A percentile compares a stretch with the other conserved stretches of the same genome.
These are phyloP conservation scores for Tiliacea citrago DNA, from an alignment of 2,888 invertebrate species.

Conservation along the genomic window DNA sequence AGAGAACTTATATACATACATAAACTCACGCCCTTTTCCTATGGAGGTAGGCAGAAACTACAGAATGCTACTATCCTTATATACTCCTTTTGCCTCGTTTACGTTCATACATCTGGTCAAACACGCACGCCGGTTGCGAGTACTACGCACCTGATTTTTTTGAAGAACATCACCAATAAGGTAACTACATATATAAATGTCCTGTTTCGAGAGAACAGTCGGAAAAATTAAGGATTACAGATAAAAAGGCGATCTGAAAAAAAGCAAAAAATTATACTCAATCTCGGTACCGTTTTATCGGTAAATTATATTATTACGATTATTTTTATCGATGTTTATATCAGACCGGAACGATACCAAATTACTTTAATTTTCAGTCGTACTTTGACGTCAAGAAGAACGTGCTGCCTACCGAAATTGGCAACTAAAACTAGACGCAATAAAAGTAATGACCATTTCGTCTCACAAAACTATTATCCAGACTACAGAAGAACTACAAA, in stretches of 20 bases:
- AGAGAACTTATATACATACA: conserved; percentile 9
- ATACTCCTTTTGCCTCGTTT: too few species aligned
- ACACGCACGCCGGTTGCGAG: too few species aligned
- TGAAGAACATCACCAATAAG: too few species aligned
- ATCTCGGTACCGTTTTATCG: conserved; percentile 14
- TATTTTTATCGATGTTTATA: neutral
- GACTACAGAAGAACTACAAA: conserved; percentile 29
- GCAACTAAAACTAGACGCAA: too few species aligned
- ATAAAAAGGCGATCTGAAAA: neutral
- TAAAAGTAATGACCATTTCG: neutral
- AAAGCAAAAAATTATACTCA: neutral
- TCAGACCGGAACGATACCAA: neutral
- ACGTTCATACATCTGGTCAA: too few species aligned
- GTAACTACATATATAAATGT: too few species aligned
- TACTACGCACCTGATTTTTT: too few species aligned
- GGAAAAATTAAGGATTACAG: neutral
- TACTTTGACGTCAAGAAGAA: neutral
- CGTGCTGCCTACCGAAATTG: too few species aligned
- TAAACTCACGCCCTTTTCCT: too few species aligned
- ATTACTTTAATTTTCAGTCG: neutral
- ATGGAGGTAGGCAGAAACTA: too few species aligned
- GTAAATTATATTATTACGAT: conserved; percentile 12
- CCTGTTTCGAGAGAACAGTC: conserved; percentile 16
- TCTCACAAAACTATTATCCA: neutral
- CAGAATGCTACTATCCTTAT: too few species aligned